phyloP scores from a whole-genome alignment of 2,888 invertebrate species.

The Archaeoteleia sp. region DNA sequence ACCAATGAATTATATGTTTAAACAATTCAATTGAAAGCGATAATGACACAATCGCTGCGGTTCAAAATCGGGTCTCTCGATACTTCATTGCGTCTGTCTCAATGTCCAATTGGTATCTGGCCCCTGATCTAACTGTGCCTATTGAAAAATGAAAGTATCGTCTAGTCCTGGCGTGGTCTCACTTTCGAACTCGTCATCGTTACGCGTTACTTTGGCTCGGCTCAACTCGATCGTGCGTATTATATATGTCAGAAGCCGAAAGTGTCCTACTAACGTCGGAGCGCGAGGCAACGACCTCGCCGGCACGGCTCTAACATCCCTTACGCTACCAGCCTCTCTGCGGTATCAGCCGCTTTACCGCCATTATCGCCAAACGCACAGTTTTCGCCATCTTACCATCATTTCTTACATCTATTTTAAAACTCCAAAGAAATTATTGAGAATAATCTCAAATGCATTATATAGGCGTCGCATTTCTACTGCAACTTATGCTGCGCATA shows the following conservation, averaged over 20 bases:
- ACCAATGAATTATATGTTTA: too few relatives aligned
- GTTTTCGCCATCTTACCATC: too few relatives aligned
- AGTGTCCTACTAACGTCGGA: constrained; percentile 67
- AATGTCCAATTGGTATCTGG: constrained; percentile 15
- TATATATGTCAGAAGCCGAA: constrained; percentile 67
- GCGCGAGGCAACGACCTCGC: constrained; percentile 67
- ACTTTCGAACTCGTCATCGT: constrained; percentile 49
- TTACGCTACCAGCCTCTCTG: constrained; percentile 19
- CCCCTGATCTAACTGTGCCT: constrained; percentile 34
- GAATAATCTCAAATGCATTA: too few relatives aligned
- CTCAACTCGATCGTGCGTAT: constrained; percentile 50
- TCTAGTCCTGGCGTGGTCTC: constrained; percentile 34
- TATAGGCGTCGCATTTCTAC: too few relatives aligned
- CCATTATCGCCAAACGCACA: constrained; percentile 37
- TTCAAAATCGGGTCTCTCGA: too few relatives aligned
- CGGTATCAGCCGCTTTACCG: constrained; percentile 24
- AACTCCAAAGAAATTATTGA: too few relatives aligned
- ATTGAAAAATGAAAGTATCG: constrained; percentile 48
- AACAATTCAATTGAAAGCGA: too few relatives aligned
- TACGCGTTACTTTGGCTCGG: constrained; percentile 35
- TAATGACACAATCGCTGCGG: too few relatives aligned
- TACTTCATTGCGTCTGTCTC: too few relatives aligned
- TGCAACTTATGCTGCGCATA: too few relatives aligned
- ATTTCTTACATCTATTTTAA: too few relatives aligned
- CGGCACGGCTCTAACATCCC: constrained; percentile 26